Evolutionary conservation across 2,113 vertebrate species (phyloP).

Genomic region (Odontophorus gujanensis): DNA sequence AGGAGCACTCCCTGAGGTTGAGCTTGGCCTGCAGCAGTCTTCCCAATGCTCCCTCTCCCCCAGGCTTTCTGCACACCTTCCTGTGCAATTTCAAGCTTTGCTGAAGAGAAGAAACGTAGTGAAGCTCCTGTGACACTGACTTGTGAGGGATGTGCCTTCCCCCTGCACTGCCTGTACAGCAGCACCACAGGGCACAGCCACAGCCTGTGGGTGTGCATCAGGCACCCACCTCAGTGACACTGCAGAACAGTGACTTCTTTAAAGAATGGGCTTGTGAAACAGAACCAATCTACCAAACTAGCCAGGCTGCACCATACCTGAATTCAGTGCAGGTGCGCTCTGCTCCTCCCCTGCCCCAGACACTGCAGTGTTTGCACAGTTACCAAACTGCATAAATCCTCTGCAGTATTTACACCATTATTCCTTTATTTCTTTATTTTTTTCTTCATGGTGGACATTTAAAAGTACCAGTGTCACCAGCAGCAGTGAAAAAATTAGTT

Average conservation of each 20-base stretch:
- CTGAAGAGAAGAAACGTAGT: neutral
- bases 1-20: too few relatives aligned
- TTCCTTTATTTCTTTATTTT: too few relatives aligned
- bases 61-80: neutral
- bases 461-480: rapidly evolving
- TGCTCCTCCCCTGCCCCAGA: neutral
- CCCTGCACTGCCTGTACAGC: neutral
- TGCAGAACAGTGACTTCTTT: neutral
- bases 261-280: neutral
- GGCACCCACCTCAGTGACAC: neutral
- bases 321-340: neutral
- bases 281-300: neutral
- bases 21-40: too few relatives aligned
- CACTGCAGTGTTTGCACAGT: too few relatives aligned
- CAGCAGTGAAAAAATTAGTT: neutral
- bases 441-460: neutral
- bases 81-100: neutral
- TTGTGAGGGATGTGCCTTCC: rapidly evolving
- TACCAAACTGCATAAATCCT: neutral
- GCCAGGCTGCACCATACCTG: rapidly evolving
- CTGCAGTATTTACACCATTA: neutral
- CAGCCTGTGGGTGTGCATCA: rapidly evolving
- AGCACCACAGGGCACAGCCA: neutral
- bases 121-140: neutral
- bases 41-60: rapidly evolving